Evolutionary conservation across 2,113 vertebrate genomes (phyloP).

Genomic region (Octodon degus): DNA sequence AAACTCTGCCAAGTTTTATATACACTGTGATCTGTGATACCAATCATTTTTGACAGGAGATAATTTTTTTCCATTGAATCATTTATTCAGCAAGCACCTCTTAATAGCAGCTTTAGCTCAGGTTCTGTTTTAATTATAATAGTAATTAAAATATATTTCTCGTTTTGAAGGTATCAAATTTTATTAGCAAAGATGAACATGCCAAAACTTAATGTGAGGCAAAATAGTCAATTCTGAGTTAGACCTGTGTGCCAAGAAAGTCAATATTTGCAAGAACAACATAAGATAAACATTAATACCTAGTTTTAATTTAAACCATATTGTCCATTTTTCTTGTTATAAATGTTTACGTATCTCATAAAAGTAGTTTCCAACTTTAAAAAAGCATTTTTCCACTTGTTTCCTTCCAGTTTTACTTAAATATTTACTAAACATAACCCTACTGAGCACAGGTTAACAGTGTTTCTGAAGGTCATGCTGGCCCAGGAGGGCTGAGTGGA

Average conservation of each 20-base stretch:
- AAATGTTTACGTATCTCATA: slow-evolving; percentile 35
- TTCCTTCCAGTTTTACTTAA: slow-evolving; percentile 50
- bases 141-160: slow-evolving; percentile 10
- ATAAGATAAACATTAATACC: slow-evolving; percentile 32
- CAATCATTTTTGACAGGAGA: slow-evolving; percentile 31
- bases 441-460: not conserved
- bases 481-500: not conserved
- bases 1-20: slow-evolving; percentile 40
- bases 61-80: slow-evolving; percentile 51
- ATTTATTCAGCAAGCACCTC: not conserved
- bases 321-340: slow-evolving; percentile 27
- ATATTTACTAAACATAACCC: slow-evolving; percentile 17
- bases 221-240: not conserved
- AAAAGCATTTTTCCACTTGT: not conserved
- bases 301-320: slow-evolving; percentile 54
- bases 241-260: not conserved
- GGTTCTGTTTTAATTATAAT: not conserved
- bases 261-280: slow-evolving; percentile 19
- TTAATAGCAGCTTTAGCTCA: slow-evolving; percentile 13
- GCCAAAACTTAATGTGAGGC: not conserved
- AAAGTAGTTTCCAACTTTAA: slow-evolving; percentile 24
- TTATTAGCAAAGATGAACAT: not conserved
- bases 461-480: not conserved
- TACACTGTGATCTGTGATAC: slow-evolving; percentile 21
- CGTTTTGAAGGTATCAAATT: not conserved